These are phyloP conservation scores for Urophycis tenuis DNA, from an alignment of 2,797 vertebrate genomes.

Conservation along the genomic window DNA sequence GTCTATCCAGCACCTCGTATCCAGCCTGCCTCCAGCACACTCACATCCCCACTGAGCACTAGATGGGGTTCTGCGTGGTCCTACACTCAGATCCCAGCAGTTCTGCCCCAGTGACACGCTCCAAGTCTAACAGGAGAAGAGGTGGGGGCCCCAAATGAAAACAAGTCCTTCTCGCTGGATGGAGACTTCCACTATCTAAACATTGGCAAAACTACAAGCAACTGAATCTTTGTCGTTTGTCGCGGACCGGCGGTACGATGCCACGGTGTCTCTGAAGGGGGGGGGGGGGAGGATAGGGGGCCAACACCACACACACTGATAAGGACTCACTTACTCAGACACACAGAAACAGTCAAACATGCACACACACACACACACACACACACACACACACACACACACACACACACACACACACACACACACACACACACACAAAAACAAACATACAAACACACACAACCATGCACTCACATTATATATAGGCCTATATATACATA, in stretches of 20 bases:
- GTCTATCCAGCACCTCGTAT: slow-evolving; percentile 59
- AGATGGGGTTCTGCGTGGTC: slow-evolving; percentile 88
- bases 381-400: background rate
- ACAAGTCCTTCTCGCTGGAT: slow-evolving; percentile 27
- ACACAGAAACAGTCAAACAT: background rate
- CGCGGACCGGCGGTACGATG: slow-evolving; percentile 59
- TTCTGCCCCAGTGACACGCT: slow-evolving; percentile 80
- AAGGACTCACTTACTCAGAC: slow-evolving; percentile 66
- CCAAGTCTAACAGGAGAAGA: slow-evolving; percentile 70
- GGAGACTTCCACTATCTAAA: slow-evolving; percentile 89
- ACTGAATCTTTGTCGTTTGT: slow-evolving; percentile 76
- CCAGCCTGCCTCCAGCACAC: slow-evolving; percentile 57
- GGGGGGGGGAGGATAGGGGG: slow-evolving; percentile 86
- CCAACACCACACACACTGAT: slow-evolving; percentile 79
- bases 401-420: no score
- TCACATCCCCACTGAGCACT: slow-evolving; percentile 82
- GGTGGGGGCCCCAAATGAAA: slow-evolving; percentile 23
- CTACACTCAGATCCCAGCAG: slow-evolving; percentile 75
- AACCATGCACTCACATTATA: no score
- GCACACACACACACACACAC: background rate
- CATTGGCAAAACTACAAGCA: slow-evolving; percentile 90
- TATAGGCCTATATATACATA: no score
- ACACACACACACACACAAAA: background rate
- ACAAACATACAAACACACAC: background rate
- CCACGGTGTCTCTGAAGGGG: slow-evolving; percentile 78